Evolutionary conservation across 2,797 vertebrate species (phyloP), one percentile per base, ranked within the genome.

Genomic region (Gallinago stenura): DNA sequence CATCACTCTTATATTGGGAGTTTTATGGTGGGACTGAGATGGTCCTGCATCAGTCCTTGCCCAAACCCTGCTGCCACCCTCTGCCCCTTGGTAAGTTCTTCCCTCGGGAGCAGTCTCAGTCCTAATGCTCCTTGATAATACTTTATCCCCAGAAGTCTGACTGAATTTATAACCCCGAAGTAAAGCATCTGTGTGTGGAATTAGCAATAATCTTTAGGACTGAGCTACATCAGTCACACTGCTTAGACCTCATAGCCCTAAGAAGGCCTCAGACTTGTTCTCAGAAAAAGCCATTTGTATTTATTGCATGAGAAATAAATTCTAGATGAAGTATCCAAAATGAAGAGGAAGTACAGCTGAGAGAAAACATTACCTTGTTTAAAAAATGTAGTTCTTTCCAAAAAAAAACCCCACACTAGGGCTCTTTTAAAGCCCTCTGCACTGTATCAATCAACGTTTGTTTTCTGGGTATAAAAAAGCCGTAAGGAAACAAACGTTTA

Each of bases 401-500:
- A 51, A 51, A 75, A 51, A 75, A 80, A 28, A 2, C 2, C 41
- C 39, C 2, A 64, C 39, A 37, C 19, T 41, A 57, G 35, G 45
- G 25, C 7, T 76, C 12, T 95, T 94, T 85, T 24, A 73, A 94
- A 83, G 11, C 8, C 14, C 58, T 92, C 76, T 80, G 17, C 12
- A 31, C 22, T 70, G 4, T 41, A 50, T 83, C 43, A 69, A 35
- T 88, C 66, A 86, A 35, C 2, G 8, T 80, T 86, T 89, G 37
- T 86, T 96, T 95, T 91, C 72, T 50, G 31, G 83, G 39, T 66
- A 71, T 69, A 60, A 92, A 92, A 92, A 94, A 88, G 11, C 7
- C 5, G 2, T 33, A 72, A 91, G 31, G 79, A 95, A 96, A 87
- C 19, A 89, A 93, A 77, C 10, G 90, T 87, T 96, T 84, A 87